Base-by-base conservation (phyloP, 2,113 vertebrate genomes). In the Terrapene triunguis region DNA sequence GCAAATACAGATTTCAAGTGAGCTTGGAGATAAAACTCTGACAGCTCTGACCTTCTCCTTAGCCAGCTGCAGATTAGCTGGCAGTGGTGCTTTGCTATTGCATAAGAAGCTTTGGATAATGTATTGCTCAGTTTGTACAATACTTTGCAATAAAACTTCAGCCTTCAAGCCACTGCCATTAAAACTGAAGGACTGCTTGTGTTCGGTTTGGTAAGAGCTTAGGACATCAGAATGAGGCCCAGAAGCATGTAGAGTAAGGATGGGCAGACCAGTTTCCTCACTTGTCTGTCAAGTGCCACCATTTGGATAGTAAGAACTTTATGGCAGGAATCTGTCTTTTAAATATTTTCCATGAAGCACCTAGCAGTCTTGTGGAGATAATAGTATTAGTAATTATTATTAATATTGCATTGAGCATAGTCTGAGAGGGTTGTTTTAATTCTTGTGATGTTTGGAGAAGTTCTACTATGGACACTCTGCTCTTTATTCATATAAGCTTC, bases 11-110 rank as follows among this genome's bases (percentile, higher is more conserved):
- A 94, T 87, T 94, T 90, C 54, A 84, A 93, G 76, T 80, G 74
- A 95, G 51, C 21, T 94, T 92, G n/a, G 44, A 92, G 89, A 91
- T 80, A 65, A 88, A 92, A 69, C 38, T 89, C 94, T 50, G 86
- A 55, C 69, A 44, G 65, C 35, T 89, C 84, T 96, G 38, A 79
- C 5, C 2, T 90, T 88, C n/a, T 84, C 51, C 62, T 69, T 76
- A 62, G 12, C 11, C 84, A 84, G 44, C 10, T 82, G 32, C 9
- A 89, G 53, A 94, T 84, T 92, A 90, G 12, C 35, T 89, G 38
- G 17, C 54, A 87, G 50, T 3, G 5, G 13, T 93, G 27, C 6
- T 89, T 92, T 87, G 62, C 19, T 82, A 55, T 78, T 87, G 21
- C 24, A 92, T 79, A 38, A 44, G 76, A 44, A 82, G 27, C n/a